Evolutionary conservation across 2,888 invertebrate genomes (phyloP).

Genomic region (Chaetogeoica ovagalla): DNA sequence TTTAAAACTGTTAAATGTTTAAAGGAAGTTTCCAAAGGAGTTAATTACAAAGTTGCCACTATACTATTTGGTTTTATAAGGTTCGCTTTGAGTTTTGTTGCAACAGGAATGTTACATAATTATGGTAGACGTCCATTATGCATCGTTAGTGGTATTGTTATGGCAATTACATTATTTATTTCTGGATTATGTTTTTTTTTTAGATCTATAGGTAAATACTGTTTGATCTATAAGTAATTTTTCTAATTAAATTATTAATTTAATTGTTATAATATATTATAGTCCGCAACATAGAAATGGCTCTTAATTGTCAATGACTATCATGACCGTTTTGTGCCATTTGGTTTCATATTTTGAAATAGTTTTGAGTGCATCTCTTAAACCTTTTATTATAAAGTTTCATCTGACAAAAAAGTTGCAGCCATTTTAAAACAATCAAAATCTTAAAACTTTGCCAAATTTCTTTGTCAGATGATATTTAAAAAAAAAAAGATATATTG

Average conservation of each 20-base stretch:
- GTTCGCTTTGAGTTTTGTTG: conserved; percentile 45
- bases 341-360: no score
- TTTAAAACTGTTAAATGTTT: conserved; percentile 3
- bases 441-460: no score
- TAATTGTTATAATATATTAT: background rate
- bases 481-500: no score
- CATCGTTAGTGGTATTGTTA: conserved; percentile 38
- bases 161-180: conserved; percentile 34
- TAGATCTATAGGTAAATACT: conserved; percentile 23
- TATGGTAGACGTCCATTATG: conserved; percentile 49
- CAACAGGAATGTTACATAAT: conserved; percentile 42
- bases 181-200: conserved; percentile 35
- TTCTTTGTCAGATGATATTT: no score
- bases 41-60: conserved; percentile 37
- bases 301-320: no score
- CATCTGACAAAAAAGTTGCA: no score
- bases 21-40: conserved; percentile 29
- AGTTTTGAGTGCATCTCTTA: no score
- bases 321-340: no score
- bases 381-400: no score
- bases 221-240: background rate
- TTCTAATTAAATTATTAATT: background rate
- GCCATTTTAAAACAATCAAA: no score
- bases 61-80: conserved; percentile 37
- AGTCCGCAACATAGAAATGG: no score